Base-by-base conservation (phyloP, 2,888 invertebrate species). In the Encarsia formosa region DNA sequence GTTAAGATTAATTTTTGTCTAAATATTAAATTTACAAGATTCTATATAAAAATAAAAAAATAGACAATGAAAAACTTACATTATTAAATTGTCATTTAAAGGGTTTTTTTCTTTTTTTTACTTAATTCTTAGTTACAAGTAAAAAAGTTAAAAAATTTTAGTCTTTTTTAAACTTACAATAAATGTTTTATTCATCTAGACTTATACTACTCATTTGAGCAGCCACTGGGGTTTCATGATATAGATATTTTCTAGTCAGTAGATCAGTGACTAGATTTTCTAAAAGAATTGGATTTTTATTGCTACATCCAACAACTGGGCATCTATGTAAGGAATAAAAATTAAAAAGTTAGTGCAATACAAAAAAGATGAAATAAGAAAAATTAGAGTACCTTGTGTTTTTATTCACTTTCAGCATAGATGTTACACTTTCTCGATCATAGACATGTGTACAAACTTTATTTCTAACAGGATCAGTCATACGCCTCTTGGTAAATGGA, bases 391-490 rank as follows among this genome's bases (percentile, higher is more conserved):
- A 71, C 73, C 65, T 67, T 6, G 69, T 69, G 2, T 57, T 61
- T 1, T 59, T 52, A 43, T 70, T 73, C 6, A 57, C 45, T 41
- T 62, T 43, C 13, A 73, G 50, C 37, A 73, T 48, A 16, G 60
- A 56, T 5, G 31, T 56, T 6, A 71, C 62, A 43, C 62, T 68
- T 8, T 58, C 59, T 24, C 58, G 59, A 45, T 73, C 73, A 49
- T 73, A 73, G 8, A 69, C 59, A 26, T 74, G 73, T 16, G 68
- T 68, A 49, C 73, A 73, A 18, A 51, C 45, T 15, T 38, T 58
- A 54, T 73, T 74, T 57, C 60, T 69, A 18, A 74, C 64, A 18
- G 73, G 73, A 50, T 72, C 60, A 3, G 57, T 59, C 62, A 74
- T 73, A 49, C 66, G 59, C 16, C 52, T 64, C 35, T 74, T 73